Conservation (phyloP, 2,888 invertebrate species). For the Tenthredo notha region DNA sequence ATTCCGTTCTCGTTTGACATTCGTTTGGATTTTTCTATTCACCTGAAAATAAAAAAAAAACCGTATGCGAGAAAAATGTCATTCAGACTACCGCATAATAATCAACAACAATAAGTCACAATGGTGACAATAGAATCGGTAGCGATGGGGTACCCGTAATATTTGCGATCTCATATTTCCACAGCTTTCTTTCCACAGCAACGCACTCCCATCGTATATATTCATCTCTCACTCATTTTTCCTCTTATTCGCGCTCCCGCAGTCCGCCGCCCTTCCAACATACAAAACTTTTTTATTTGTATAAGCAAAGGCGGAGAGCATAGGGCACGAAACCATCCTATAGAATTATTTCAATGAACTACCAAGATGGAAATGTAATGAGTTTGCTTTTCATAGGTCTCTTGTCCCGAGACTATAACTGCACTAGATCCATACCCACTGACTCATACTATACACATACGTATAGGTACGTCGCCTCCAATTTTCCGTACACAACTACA, state of each 20-base stretch:
- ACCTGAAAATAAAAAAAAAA: too few relatives aligned
- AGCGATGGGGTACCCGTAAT: constrained; percentile 15
- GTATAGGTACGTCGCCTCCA: not conserved
- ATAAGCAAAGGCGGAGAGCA: constrained; percentile 14
- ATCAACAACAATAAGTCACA: constrained; percentile 22
- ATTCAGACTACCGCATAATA: not conserved
- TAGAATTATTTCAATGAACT: constrained; percentile 72
- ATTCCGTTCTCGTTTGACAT: not conserved
- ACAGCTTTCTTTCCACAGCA: constrained; percentile 48
- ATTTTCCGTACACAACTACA: not conserved
- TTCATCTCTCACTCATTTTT: not conserved
- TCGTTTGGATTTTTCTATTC: not conserved
- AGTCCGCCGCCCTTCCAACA: not conserved
- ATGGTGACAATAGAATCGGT: constrained; percentile 11
- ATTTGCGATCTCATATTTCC: constrained; percentile 39
- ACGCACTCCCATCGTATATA: constrained; percentile 46
- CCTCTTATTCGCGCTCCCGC: not conserved
- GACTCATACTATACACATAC: not conserved
- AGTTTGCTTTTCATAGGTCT: constrained; percentile 67
- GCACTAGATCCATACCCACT: not conserved
- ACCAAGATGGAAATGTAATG: constrained; percentile 71
- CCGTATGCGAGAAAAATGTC: not conserved
- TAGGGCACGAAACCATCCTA: constrained; percentile 50
- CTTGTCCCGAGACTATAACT: constrained; percentile 27
- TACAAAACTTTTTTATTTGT: constrained; percentile 35